Base-by-base conservation (phyloP, 2,113 vertebrate genomes). In the Sciurus niger region DNA sequence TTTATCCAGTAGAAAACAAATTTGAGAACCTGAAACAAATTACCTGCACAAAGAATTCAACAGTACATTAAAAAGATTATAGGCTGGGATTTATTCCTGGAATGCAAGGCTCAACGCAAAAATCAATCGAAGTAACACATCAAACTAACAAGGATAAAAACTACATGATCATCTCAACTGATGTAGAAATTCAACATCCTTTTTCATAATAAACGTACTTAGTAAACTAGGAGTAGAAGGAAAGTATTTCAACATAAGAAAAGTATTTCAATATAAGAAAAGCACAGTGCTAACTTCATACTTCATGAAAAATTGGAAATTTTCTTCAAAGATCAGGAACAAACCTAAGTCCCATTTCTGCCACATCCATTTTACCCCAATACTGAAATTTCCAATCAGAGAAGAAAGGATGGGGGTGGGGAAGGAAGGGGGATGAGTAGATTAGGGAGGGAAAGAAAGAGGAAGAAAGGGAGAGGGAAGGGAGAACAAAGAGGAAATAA, bases 21-120 rank as follows among this genome's bases (percentile, higher is more conserved):
- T 63, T 8, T 90, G 48, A 93, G n/a, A 92, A 55, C 82, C 25
- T 73, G 25, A 84, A 88, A 88, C 20, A 55, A 95, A 86, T 58
- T 77, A 80, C 13, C n/a, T 78, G 12, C 46, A 89, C 88, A 91
- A 2, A 48, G 5, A 88, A 67, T 22, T 96, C 16, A 93, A 63
- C 9, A 83, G 37, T 30, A 78, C 18, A 67, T 37, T 88, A 65
- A 34, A 84, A 73, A 24, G 46, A 84, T 43, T 46, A 87, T 12
- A 78, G 1, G 72, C 34, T 43, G 24, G 18, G 10, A 74, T 60
- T 92, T 91, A 79, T 18, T 79, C 18, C 58, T 70, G 73, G 24
- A 94, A 86, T 55, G 8, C 89, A 73, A 87, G 53, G 51, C n/a
- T 72, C 74, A 58, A 84, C 6, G 65, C 58, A 87, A 40, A 53